phyloP scores from a whole-genome alignment of 2,888 invertebrate genomes.

The Oxytorus armatus region DNA sequence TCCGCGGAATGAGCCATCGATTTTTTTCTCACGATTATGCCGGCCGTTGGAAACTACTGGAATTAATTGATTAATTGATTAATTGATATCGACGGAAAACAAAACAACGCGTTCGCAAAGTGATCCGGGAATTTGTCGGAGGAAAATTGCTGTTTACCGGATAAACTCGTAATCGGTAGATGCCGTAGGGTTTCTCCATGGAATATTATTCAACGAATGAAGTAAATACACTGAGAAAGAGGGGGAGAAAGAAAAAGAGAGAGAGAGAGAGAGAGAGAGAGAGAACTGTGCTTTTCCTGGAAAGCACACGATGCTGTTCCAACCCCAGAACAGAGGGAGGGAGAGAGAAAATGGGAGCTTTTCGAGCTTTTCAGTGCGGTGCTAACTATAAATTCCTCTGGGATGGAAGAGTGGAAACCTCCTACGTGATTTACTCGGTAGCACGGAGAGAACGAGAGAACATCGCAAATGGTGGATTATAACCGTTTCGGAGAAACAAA shows the following conservation, averaged over 20 bases:
- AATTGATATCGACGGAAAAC: too few species aligned
- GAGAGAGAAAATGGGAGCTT: constrained; percentile 27
- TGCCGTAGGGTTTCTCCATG: constrained; percentile 73
- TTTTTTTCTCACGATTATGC: too few species aligned
- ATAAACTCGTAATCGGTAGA: constrained; percentile 47
- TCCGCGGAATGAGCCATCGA: too few species aligned
- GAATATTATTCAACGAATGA: constrained; percentile 50
- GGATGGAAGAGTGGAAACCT: constrained; percentile 57
- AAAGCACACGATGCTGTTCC: too few species aligned
- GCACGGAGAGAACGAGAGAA: constrained; percentile 54
- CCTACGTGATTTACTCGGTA: constrained; percentile 75
- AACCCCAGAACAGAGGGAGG: constrained; percentile 1
- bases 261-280: neutral
- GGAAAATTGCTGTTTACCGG: constrained; percentile 49
- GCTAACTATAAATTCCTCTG: constrained; percentile 76
- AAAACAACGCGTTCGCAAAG: too few species aligned
- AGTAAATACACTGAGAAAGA: constrained; percentile 14
- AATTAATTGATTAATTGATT: too few species aligned
- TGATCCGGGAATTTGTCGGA: constrained; percentile 23
- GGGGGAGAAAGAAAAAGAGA: neutral
- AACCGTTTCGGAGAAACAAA: constrained; percentile 51
- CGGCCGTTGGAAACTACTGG: too few species aligned
- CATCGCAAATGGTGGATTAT: constrained; percentile 61
- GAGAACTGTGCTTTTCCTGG: too few species aligned
- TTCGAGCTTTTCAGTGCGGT: constrained; percentile 60